These are phyloP conservation scores for Actenoides hombroni DNA, from an alignment of 2,113 vertebrate species.

Conservation along the genomic window DNA sequence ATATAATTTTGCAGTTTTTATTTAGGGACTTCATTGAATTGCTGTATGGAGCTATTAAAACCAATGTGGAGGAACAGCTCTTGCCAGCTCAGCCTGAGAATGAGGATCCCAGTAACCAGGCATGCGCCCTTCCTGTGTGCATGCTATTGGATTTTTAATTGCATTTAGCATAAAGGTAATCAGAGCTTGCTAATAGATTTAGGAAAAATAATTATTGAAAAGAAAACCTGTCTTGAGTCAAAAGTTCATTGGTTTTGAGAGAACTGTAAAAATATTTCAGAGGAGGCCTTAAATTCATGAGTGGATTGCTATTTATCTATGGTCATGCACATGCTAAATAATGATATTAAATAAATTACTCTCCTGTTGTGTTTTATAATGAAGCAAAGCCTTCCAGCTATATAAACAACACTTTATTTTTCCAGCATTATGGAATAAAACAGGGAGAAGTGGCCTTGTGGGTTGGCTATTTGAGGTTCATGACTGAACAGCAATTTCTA, in stretches of 20 bases:
- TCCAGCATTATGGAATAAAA: conserved; percentile 26
- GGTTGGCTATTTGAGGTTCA: background rate
- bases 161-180: background rate
- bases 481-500: conserved; percentile 14
- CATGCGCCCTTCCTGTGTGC: background rate
- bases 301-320: conserved; percentile 23
- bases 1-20: background rate
- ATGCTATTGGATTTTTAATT: background rate
- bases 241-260: conserved; percentile 11
- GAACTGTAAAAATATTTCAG: conserved; percentile 18
- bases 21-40: background rate
- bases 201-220: conserved; percentile 17
- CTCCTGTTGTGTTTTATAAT: conserved; percentile 29
- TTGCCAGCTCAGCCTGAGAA: background rate
- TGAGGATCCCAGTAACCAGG: background rate
- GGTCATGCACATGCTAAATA: conserved; percentile 21
- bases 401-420: conserved; percentile 36
- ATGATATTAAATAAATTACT: conserved; percentile 27
- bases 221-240: background rate
- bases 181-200: background rate
- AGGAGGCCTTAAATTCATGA: conserved; percentile 13
- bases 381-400: conserved; percentile 23
- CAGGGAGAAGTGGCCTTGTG: background rate
- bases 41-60: background rate
- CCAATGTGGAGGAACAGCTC: background rate